phyloP scores from a whole-genome alignment of 2,113 vertebrate species.

The Aegotheles bennettii region DNA sequence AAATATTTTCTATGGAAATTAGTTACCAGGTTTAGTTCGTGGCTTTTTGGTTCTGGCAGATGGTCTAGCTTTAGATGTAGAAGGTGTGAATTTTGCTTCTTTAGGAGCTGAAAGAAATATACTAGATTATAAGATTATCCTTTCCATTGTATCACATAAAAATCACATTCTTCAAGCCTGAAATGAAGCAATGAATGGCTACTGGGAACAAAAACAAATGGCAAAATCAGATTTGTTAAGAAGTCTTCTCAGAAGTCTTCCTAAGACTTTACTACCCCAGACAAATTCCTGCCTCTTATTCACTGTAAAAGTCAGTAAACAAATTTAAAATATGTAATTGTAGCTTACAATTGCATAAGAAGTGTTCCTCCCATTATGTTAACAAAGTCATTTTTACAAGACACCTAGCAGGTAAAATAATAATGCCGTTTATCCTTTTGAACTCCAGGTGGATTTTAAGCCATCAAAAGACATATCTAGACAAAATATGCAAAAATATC shows the following conservation, averaged over 20 bases:
- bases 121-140: constrained; percentile 15
- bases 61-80: constrained; percentile 68
- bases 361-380: not conserved
- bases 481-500: not conserved
- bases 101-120: constrained; percentile 74
- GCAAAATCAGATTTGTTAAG: not conserved
- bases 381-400: not conserved
- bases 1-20: not conserved
- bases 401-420: not conserved
- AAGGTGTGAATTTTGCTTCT: constrained; percentile 58
- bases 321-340: not conserved
- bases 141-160: not conserved
- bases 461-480: not conserved
- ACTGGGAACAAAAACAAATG: not conserved
- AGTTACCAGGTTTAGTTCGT: constrained; percentile 69
- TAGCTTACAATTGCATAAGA: not conserved
- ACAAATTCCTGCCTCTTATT: not conserved
- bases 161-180: not conserved
- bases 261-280: not conserved
- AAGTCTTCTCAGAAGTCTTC: not conserved
- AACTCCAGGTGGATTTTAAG: not conserved
- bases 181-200: not conserved
- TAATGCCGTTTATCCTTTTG: not conserved
- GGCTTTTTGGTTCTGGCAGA: constrained; percentile 43
- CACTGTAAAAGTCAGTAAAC: not conserved